Conservation (phyloP, 2,797 vertebrate genomes). For the Silurus lanzhouensis region DNA sequence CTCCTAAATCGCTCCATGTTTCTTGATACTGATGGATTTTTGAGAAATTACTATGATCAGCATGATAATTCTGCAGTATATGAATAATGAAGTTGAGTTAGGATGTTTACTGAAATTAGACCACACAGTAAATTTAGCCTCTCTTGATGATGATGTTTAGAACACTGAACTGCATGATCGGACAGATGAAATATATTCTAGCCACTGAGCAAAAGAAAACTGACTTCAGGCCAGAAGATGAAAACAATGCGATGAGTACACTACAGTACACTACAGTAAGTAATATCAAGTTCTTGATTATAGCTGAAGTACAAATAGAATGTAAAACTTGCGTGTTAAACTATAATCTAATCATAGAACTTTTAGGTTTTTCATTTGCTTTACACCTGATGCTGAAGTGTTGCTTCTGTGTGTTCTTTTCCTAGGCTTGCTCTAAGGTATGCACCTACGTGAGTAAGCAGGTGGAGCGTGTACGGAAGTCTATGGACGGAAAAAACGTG, state of each 20-base stretch:
- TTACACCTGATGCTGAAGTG: neutral
- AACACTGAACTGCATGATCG: constrained; percentile 98
- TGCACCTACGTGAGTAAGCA: constrained; percentile 93
- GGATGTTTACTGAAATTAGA: neutral
- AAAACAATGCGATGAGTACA: constrained; percentile 90
- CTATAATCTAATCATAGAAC: neutral
- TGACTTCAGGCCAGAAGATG: constrained; percentile 97
- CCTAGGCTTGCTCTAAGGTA: constrained; percentile 94
- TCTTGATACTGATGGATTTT: neutral
- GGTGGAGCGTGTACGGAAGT: constrained; percentile 93
- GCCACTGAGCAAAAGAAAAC: constrained; percentile 97
- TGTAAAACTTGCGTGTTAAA: neutral
- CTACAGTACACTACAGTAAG: constrained; percentile 95
- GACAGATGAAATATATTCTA: constrained; percentile 98
- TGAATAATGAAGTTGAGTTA: neutral
- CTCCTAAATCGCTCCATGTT: neutral
- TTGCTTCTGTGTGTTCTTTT: neutral
- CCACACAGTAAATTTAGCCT: neutral
- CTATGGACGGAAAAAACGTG: constrained; percentile 99
- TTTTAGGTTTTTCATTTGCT: neutral
- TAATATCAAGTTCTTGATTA: constrained; percentile 58
- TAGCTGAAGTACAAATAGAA: neutral
- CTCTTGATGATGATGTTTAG: constrained; percentile 68
- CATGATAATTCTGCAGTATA: too few relatives aligned
- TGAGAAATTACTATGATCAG: neutral